Percentiles rank a stretch among this genome's conserved stretches.
Conservation (phyloP, 2,113 vertebrate species). For the Peromyscus maniculatus region DNA sequence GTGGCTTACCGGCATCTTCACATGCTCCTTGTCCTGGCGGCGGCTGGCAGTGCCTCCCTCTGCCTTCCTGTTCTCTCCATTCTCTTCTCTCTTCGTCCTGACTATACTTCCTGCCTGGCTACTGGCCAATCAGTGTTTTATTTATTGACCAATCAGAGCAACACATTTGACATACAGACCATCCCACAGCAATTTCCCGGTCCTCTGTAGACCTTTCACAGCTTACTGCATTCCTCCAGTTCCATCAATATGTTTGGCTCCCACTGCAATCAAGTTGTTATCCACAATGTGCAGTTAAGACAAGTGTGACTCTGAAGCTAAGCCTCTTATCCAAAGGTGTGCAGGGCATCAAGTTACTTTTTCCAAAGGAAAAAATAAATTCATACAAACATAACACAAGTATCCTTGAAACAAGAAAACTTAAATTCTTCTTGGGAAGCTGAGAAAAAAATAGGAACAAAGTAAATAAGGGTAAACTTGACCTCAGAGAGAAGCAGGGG, state of each 20-base stretch:
- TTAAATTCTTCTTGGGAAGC: not conserved
- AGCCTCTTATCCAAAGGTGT: not conserved
- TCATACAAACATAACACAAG: not conserved
- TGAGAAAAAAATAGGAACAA: not conserved
- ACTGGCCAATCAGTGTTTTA: too few relatives aligned
- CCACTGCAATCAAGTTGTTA: not conserved
- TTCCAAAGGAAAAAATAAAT: not conserved
- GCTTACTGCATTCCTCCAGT: not conserved
- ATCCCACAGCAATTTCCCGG: too few relatives aligned
- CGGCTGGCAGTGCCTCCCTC: too few relatives aligned
- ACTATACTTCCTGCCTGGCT: too few relatives aligned
- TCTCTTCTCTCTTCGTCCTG: too few relatives aligned
- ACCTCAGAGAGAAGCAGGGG: not conserved
- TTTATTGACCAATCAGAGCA: too few relatives aligned
- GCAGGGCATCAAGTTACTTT: not conserved
- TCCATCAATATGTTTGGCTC: not conserved
- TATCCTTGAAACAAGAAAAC: not conserved
- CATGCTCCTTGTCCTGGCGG: too few relatives aligned
- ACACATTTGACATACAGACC: too few relatives aligned
- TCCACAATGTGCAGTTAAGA: not conserved
- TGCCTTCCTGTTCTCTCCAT: too few relatives aligned
- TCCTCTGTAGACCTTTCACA: not conserved
- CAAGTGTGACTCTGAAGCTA: not conserved
- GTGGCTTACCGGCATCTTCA: too few relatives aligned
- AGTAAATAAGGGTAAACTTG: not conserved